Evolutionary conservation across 1,140 invertebrate genomes (phyloP).

Genomic region (Sogatella furcifera): DNA sequence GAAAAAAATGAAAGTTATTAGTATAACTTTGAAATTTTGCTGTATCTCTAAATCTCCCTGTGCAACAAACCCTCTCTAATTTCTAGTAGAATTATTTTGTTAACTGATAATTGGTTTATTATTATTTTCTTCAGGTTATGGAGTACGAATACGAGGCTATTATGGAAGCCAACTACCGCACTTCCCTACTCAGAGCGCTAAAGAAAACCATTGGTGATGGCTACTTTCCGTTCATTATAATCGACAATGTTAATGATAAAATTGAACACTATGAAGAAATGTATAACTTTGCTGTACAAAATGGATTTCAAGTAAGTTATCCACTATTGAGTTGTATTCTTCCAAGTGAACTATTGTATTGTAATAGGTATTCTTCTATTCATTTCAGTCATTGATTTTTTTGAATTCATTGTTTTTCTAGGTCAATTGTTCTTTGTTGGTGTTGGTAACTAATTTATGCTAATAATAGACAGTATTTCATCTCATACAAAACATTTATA

Average conservation of each 20-base stretch:
- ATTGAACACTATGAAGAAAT: constrained; percentile 75
- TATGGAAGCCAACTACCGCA: constrained; percentile 70
- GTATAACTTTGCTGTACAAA: constrained; percentile 75
- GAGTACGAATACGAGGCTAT: constrained; percentile 84
- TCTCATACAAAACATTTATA: no score
- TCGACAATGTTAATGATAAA: constrained; percentile 79
- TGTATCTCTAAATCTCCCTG: no score
- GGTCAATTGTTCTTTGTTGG: no score
- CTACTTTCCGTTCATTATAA: constrained; percentile 86
- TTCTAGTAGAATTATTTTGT: neutral
- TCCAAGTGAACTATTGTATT: no score
- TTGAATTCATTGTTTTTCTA: no score
- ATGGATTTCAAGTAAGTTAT: constrained; percentile 71
- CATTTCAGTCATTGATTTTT: no score
- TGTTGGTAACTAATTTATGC: no score
- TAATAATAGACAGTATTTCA: no score
- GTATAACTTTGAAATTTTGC: no score
- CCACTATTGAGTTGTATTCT: neutral
- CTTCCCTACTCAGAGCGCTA: constrained; percentile 78
- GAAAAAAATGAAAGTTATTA: no score
- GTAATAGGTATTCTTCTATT: no score
- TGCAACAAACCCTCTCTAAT: no score
- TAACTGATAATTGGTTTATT: neutral
- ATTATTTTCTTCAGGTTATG: constrained; percentile 69
- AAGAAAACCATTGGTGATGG: constrained; percentile 86